phyloP scores from a whole-genome alignment of 2,888 invertebrate species.

The Agriopis marginaria region DNA sequence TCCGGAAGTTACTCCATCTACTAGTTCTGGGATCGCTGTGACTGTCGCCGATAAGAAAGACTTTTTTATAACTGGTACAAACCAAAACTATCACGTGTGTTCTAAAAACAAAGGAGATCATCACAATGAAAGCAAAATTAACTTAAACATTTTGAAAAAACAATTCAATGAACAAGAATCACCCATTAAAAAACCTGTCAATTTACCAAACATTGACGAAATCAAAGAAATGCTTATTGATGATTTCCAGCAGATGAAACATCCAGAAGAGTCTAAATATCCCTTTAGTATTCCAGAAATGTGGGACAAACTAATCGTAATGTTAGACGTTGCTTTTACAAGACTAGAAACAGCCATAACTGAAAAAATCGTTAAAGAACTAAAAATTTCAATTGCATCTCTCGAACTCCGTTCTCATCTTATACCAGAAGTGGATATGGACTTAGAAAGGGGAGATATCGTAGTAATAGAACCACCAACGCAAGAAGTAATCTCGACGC shows the following conservation, averaged over 20 bases:
- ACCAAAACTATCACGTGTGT: slow-evolving; percentile 35
- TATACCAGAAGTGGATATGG: slow-evolving; percentile 21
- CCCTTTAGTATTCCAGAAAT: slow-evolving; percentile 59
- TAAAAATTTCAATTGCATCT: slow-evolving; percentile 51
- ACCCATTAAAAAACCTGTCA: slow-evolving; percentile 51
- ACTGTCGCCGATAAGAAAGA: slow-evolving; percentile 40
- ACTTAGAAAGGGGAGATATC: slow-evolving; percentile 29
- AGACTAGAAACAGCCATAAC: slow-evolving; percentile 66
- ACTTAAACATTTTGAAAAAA: slow-evolving; percentile 56
- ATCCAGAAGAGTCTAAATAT: slow-evolving; percentile 51
- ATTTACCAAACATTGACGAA: slow-evolving; percentile 57
- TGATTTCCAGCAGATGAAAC: slow-evolving; percentile 47
- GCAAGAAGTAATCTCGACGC: slow-evolving; percentile 43
- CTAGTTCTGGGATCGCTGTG: slow-evolving; percentile 46
- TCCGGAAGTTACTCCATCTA: slow-evolving; percentile 51
- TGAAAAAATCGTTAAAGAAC: slow-evolving; percentile 64
- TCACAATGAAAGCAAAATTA: slow-evolving; percentile 32
- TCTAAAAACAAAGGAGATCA: slow-evolving; percentile 47
- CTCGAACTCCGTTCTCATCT: slow-evolving; percentile 17
- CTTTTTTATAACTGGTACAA: slow-evolving; percentile 47
- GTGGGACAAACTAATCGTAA: slow-evolving; percentile 63
- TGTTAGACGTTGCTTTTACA: slow-evolving; percentile 64
- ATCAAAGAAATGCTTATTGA: slow-evolving; percentile 57
- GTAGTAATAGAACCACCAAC: slow-evolving; percentile 11
- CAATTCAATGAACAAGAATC: slow-evolving; percentile 45